phyloP scores from a whole-genome alignment of 2,797 vertebrate genomes.

The Megalops cyprinoides region DNA sequence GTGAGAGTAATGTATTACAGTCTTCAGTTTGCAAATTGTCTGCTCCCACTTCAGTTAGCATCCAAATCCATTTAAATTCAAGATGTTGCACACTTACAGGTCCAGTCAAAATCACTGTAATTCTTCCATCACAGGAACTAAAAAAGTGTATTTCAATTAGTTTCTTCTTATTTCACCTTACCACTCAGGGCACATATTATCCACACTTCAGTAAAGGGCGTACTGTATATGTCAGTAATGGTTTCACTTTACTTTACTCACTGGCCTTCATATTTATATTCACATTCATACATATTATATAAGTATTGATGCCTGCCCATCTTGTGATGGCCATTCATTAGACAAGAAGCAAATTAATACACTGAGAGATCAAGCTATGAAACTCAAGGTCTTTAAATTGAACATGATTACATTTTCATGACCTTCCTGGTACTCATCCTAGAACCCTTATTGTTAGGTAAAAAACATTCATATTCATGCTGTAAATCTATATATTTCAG shows the following conservation, averaged over 20 bases:
- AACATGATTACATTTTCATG: slow-evolving; percentile 88
- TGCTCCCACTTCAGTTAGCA: slow-evolving; percentile 38
- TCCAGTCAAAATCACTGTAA: slow-evolving; percentile 77
- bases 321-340: slow-evolving; percentile 88
- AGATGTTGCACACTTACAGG: slow-evolving; percentile 59
- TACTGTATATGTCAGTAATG: slow-evolving; percentile 89
- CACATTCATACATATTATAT: slow-evolving; percentile 87
- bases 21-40: slow-evolving; percentile 44
- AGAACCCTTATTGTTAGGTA: slow-evolving; percentile 88
- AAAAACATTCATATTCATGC: slow-evolving; percentile 91
- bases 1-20: too few relatives aligned
- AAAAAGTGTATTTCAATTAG: slow-evolving; percentile 95
- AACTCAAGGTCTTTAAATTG: slow-evolving; percentile 71
- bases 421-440: slow-evolving; percentile 81
- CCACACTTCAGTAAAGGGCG: slow-evolving; percentile 99
- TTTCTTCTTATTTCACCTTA: slow-evolving; percentile 90
- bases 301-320: slow-evolving; percentile 76
- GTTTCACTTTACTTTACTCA: slow-evolving; percentile 81
- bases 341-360: slow-evolving; percentile 74
- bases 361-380: slow-evolving; percentile 83
- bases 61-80: slow-evolving; percentile 68
- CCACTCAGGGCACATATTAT: slow-evolving; percentile 95
- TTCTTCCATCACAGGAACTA: slow-evolving; percentile 96
- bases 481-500: slow-evolving; percentile 96
- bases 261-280: too few relatives aligned